phyloP scores from a whole-genome alignment of 2,797 vertebrate species.

The Crenichthys baileyi region DNA sequence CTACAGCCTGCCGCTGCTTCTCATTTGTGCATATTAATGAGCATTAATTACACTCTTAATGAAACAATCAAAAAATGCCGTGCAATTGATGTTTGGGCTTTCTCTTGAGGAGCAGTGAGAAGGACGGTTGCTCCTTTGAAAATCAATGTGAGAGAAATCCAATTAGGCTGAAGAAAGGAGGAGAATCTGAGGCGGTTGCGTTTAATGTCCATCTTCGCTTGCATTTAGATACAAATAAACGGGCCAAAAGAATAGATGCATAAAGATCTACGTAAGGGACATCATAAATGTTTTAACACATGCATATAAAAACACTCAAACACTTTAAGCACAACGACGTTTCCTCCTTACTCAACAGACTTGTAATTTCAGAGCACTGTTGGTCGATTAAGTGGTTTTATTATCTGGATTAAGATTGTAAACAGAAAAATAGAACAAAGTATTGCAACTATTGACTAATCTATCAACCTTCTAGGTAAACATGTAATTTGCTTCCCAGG shows the following conservation, averaged over 20 bases:
- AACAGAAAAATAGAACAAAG: conserved; percentile 48
- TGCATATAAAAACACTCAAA: conserved; percentile 22
- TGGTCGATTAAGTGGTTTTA: conserved; percentile 54
- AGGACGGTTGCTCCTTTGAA: conserved; percentile 77
- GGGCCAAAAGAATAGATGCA: conserved; percentile 46
- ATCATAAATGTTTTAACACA: conserved; percentile 36
- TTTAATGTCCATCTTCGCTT: conserved; percentile 71
- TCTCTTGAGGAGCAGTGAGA: conserved; percentile 72
- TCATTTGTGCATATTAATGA: conserved; percentile 84
- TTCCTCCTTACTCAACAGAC: conserved; percentile 70
- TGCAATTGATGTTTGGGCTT: conserved; percentile 78
- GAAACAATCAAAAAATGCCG: conserved; percentile 82
- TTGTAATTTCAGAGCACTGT: conserved; percentile 52
- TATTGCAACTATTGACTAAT: conserved; percentile 36
- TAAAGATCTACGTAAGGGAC: conserved; percentile 45
- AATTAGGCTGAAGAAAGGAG: conserved; percentile 81
- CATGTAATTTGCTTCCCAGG: conserved; percentile 66
- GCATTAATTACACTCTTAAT: conserved; percentile 86
- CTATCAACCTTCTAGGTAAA: conserved; percentile 46
- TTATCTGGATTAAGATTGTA: conserved; percentile 60
- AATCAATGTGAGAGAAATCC: conserved; percentile 83
- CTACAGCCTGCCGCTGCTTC: conserved; percentile 61
- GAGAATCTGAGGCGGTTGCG: conserved; percentile 69
- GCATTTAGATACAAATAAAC: conserved; percentile 52
- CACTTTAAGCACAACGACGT: conserved; percentile 65